These are phyloP conservation scores for Xanthorhoe designata DNA, from an alignment of 2,888 invertebrate genomes.

Conservation along the genomic window DNA sequence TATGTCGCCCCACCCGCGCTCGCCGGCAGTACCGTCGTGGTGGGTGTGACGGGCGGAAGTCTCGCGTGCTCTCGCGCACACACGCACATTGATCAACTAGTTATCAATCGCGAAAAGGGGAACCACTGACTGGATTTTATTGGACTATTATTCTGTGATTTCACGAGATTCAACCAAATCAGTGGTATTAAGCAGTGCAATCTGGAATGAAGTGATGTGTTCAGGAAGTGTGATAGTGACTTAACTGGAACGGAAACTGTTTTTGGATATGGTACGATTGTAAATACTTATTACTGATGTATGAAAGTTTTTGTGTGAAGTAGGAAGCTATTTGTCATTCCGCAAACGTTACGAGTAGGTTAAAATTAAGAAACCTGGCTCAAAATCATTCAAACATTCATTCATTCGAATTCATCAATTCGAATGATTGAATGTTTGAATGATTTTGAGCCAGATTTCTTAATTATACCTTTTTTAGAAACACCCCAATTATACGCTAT, in stretches of 20 bases:
- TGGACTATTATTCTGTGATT: no score
- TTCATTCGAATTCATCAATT: no score
- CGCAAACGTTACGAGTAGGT: conserved; percentile 31
- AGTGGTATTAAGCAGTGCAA: conserved; percentile 20
- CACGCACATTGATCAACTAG: conserved; percentile 48
- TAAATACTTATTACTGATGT: conserved; percentile 5
- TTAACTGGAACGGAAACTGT: conserved; percentile 20
- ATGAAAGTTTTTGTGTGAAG: conserved; percentile 26
- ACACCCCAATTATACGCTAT: no score
- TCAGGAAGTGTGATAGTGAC: conserved; percentile 35
- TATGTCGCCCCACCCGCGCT: conserved; percentile 43
- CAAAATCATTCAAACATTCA: no score
- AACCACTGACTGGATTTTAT: neutral
- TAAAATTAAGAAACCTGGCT: no score
- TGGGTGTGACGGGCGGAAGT: conserved; percentile 68
- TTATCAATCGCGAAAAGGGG: conserved; percentile 16
- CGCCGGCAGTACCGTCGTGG: conserved; percentile 50
- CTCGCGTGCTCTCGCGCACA: conserved; percentile 65
- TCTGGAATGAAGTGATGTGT: conserved; percentile 32
- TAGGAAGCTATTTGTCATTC: conserved; percentile 45
- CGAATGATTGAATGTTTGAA: no score
- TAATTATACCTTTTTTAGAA: no score
- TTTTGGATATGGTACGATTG: conserved; percentile 25
- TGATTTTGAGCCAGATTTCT: no score
- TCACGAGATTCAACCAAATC: neutral